phyloP scores from a whole-genome alignment of 1,140 invertebrate species.

The Hestina assimilis region DNA sequence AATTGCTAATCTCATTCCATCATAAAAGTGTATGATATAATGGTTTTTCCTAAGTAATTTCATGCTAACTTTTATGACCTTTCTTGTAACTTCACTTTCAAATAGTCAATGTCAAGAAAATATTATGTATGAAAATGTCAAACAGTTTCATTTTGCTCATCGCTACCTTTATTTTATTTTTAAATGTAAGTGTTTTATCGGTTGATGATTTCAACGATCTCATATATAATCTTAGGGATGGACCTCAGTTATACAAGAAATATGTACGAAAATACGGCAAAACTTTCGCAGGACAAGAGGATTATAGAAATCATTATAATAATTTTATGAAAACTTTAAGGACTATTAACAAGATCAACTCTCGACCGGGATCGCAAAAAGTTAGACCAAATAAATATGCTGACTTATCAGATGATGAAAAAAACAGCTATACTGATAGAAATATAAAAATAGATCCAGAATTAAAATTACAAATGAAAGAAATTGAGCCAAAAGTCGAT shows the following conservation, averaged over 20 bases:
- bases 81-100: too few relatives aligned
- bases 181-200: too few relatives aligned
- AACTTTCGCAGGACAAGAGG: slow-evolving; percentile 13
- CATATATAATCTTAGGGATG: slow-evolving; percentile 17
- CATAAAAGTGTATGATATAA: too few relatives aligned
- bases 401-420: slow-evolving; percentile 27
- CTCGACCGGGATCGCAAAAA: slow-evolving; percentile 24
- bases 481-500: background rate
- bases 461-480: slow-evolving; percentile 23
- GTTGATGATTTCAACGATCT: too few relatives aligned
- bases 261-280: slow-evolving; percentile 27
- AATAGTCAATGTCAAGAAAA: too few relatives aligned
- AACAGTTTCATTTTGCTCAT: too few relatives aligned
- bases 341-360: slow-evolving; percentile 36
- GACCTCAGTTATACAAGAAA: slow-evolving; percentile 22
- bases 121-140: too few relatives aligned
- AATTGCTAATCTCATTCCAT: too few relatives aligned
- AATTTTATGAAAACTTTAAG: slow-evolving; percentile 34
- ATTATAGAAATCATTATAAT: slow-evolving; percentile 28
- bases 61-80: too few relatives aligned
- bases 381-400: slow-evolving; percentile 35
- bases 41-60: too few relatives aligned
- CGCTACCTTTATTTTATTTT: too few relatives aligned
- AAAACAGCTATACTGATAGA: slow-evolving; percentile 11
- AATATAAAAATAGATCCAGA: slow-evolving; percentile 30